These are phyloP conservation scores for Carpatolechia fugitivella DNA, from an alignment of 2,888 invertebrate genomes.

Conservation along the genomic window DNA sequence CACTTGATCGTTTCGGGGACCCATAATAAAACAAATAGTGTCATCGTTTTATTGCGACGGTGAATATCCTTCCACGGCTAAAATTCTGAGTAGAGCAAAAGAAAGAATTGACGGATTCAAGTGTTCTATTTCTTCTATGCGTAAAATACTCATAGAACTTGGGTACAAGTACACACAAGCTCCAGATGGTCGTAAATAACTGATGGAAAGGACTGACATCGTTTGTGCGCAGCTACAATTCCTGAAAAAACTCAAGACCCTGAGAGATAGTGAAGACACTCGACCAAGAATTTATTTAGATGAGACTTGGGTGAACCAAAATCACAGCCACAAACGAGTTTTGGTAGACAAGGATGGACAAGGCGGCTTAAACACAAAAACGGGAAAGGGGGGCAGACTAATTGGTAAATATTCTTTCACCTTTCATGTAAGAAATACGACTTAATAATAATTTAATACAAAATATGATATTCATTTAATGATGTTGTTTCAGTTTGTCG, in stretches of 20 bases:
- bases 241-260: constrained; percentile 13
- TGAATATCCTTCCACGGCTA: constrained; percentile 12
- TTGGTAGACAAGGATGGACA: constrained; percentile 16
- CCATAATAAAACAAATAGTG: constrained; percentile 11
- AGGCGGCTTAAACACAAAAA: constrained; percentile 15
- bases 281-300: constrained; percentile 17
- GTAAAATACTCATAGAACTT: constrained; percentile 3
- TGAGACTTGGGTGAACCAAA: constrained; percentile 19
- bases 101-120: constrained; percentile 6
- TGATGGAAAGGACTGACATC: constrained; percentile 15
- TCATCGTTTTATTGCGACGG: constrained; percentile 7
- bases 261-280: constrained; percentile 12
- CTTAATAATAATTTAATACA: neutral
- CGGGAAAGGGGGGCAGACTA: constrained; percentile 14
- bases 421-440: neutral
- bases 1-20: no score
- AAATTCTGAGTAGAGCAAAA: constrained; percentile 6
- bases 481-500: constrained; percentile 10
- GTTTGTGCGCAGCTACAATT: constrained; percentile 12
- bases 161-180: neutral
- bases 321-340: constrained; percentile 12
- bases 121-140: constrained; percentile 10
- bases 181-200: neutral
- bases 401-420: neutral
- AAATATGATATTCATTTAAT: neutral